Conservation (phyloP, 2,888 invertebrate species). For the Ypsolopha sequella region DNA sequence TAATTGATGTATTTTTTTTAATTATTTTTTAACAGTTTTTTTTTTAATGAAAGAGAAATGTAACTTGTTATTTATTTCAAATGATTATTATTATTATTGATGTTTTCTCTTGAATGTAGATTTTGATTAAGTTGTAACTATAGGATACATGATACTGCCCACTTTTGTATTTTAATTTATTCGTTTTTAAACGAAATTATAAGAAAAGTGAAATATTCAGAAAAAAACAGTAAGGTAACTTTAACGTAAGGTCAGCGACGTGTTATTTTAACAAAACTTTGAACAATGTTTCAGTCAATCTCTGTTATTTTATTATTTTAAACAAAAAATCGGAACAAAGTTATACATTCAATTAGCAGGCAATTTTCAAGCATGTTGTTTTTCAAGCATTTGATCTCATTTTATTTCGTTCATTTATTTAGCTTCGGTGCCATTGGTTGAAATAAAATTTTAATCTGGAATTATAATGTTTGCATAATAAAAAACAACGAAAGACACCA, state of each 20-base stretch:
- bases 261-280: constrained; percentile 27
- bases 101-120: constrained; percentile 57
- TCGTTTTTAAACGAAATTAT: constrained; percentile 22
- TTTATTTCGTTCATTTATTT: constrained; percentile 33
- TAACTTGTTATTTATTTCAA: constrained; percentile 71
- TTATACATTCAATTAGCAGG: constrained; percentile 39
- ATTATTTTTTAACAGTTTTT: constrained; percentile 64
- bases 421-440: constrained; percentile 53
- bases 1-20: constrained; percentile 30
- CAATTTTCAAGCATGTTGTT: constrained; percentile 34
- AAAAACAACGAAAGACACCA: constrained; percentile 9
- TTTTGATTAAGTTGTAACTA: constrained; percentile 57
- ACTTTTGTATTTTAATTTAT: constrained; percentile 41
- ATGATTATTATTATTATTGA: constrained; percentile 63
- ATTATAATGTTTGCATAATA: constrained; percentile 3
- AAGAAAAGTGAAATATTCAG: constrained; percentile 19
- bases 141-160: constrained; percentile 65
- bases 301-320: constrained; percentile 13
- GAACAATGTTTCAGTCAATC: constrained; percentile 45
- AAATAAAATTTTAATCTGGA: constrained; percentile 24
- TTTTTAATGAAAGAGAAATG: constrained; percentile 39
- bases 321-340: constrained; percentile 8
- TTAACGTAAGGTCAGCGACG: constrained; percentile 26
- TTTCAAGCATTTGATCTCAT: constrained; percentile 52
- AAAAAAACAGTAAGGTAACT: constrained; percentile 17